A percentile compares a stretch with the other conserved stretches of the same genome.
These are phyloP conservation scores for Buphagus erythrorhynchus DNA, from an alignment of 2,797 vertebrate genomes.

Conservation along the genomic window DNA sequence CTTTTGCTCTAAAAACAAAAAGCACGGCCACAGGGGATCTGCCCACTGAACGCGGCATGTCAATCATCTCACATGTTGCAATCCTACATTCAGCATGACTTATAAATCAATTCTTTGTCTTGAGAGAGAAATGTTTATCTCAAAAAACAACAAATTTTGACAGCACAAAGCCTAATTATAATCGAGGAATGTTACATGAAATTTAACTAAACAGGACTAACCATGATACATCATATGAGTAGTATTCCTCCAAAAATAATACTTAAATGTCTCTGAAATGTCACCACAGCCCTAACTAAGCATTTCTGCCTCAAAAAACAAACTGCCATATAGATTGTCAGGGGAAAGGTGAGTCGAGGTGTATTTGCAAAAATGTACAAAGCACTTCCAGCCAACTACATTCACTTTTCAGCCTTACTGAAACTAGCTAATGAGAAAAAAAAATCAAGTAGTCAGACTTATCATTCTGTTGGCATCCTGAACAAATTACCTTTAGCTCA, in stretches of 20 bases:
- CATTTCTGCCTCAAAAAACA: not conserved
- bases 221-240: not conserved
- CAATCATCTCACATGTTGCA: not conserved
- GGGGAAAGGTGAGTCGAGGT: not conserved
- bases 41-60: not conserved
- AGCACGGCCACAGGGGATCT: not conserved
- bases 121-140: not conserved
- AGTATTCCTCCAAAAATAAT: not conserved
- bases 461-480: constrained; percentile 22
- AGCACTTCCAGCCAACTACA: not conserved
- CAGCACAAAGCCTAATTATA: not conserved
- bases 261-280: not conserved
- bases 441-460: not conserved
- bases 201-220: constrained; percentile 53
- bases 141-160: not conserved
- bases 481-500: constrained; percentile 53
- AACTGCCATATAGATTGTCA: not conserved
- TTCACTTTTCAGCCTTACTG: constrained; percentile 23
- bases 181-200: not conserved
- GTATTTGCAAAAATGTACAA: not conserved
- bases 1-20: constrained; percentile 6
- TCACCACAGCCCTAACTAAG: not conserved
- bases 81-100: not conserved
- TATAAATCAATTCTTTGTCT: constrained; percentile 10
- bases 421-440: not conserved